Evolutionary conservation across 2,113 vertebrate species (phyloP).

Genomic region (Paradoxurus hermaphroditus): DNA sequence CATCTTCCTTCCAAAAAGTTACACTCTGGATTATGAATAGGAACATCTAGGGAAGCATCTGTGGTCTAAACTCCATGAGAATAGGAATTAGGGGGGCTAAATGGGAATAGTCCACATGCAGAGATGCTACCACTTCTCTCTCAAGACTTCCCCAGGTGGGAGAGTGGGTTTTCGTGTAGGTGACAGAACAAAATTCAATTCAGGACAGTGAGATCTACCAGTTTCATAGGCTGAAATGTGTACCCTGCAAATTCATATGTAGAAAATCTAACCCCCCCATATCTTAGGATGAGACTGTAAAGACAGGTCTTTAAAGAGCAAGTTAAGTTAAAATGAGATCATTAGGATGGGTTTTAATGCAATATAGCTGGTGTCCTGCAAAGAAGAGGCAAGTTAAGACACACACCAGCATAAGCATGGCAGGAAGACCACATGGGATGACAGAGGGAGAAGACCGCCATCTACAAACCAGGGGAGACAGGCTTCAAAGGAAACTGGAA

Average conservation of each 20-base stretch:
- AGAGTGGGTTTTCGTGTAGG: not conserved
- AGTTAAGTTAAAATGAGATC: not conserved
- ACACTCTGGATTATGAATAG: not conserved
- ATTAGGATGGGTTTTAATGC: not conserved
- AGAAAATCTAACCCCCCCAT: not conserved
- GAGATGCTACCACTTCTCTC: not conserved
- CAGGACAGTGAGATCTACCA: not conserved
- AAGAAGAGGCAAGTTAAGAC: not conserved
- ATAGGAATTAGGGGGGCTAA: not conserved
- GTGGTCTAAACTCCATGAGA: not conserved
- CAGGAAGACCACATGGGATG: not conserved
- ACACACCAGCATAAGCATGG: not conserved
- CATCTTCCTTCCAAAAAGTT: not conserved
- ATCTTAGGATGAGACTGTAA: not conserved
- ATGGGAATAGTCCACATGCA: not conserved
- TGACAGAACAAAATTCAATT: not conserved
- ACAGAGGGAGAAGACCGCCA: not conserved
- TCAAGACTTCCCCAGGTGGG: not conserved
- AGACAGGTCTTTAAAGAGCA: not conserved
- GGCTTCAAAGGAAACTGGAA: not conserved
- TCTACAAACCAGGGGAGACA: not conserved
- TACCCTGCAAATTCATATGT: not conserved
- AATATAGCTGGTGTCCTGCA: fast-evolving
- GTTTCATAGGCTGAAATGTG: not conserved
- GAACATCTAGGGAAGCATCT: not conserved